Percentiles rank a stretch among this genome's conserved stretches.
phyloP scores from a whole-genome alignment of 2,113 vertebrate genomes.

The Erinaceus europaeus region DNA sequence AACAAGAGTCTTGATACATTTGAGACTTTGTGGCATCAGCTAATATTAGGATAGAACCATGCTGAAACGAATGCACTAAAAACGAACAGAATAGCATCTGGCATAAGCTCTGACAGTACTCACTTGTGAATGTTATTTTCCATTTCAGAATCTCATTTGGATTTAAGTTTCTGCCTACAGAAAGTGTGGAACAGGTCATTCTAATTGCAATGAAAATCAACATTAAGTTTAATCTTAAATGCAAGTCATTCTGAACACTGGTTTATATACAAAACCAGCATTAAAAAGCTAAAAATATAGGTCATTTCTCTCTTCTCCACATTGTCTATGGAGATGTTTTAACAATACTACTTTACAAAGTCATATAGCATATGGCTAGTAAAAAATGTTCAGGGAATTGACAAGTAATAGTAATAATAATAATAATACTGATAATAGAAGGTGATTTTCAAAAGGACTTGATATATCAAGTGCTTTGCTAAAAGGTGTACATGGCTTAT shows the following conservation, averaged over 20 bases:
- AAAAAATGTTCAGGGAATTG: neutral
- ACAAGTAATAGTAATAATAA: neutral
- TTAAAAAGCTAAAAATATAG: too few species aligned
- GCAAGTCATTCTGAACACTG: slow-evolving; percentile 7
- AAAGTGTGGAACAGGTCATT: slow-evolving; percentile 50
- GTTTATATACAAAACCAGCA: slow-evolving; percentile 30
- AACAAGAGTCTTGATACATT: neutral
- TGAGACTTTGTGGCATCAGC: neutral
- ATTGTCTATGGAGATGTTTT: neutral
- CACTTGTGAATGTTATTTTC: slow-evolving; percentile 30
- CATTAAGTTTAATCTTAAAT: slow-evolving; percentile 55
- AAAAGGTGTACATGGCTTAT: neutral
- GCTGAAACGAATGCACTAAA: neutral
- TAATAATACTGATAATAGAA: neutral
- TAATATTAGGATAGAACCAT: neutral
- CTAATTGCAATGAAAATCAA: slow-evolving; percentile 51
- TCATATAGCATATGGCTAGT: neutral
- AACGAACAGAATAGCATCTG: slow-evolving; percentile 37
- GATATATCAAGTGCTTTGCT: neutral
- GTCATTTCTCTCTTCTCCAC: too few species aligned
- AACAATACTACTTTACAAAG: neutral
- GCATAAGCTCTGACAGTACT: neutral
- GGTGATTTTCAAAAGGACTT: neutral
- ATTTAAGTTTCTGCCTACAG: slow-evolving; percentile 36
- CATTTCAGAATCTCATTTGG: slow-evolving; percentile 52